Base-by-base conservation (phyloP, 1,140 invertebrate species). In the Papilio aristodemus region DNA sequence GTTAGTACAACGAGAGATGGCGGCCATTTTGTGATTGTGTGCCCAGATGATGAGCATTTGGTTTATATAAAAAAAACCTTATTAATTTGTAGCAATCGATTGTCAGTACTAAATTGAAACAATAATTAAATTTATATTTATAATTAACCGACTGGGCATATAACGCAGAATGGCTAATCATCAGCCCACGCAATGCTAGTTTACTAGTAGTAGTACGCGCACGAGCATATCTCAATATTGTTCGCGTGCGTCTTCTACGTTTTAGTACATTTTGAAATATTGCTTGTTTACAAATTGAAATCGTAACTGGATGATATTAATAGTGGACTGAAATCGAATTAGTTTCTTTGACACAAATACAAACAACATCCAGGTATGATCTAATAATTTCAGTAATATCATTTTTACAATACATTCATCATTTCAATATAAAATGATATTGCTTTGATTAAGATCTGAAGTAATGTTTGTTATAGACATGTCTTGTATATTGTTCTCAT, bases 11-110 rank as follows among this genome's bases (percentile, higher is more conserved):
- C 10, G 46, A 17, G 19, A 11, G 17, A 19, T 25, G 46, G 2
- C 19, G 46, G 46, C 17, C 46, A 54, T 54, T 54, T 54, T 54
- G 46, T 54, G 10, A 54, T 54, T 32, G 27, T 32, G 7, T 17
- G 46, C 22, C 19, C 0, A 50, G 14, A 32, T 3, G 6, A 6
- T 32, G 27, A 6, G 27, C 27, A 32, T 32, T 32, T 32, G 27
- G n/a, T n/a, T n/a, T n/a, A n/a, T n/a, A n/a, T n/a, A n/a, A n/a
- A n/a, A n/a, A n/a, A n/a, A n/a, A n/a, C n/a, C n/a, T n/a, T n/a
- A n/a, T n/a, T n/a, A n/a, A n/a, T 32, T 32, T 32, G 27, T 32
- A 32, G 27, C 27, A 32, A n/a, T n/a, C n/a, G n/a, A 32, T 32
- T 32, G 27, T 6, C 2, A 6, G 27, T 32, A 32, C 6, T n/a